Evolutionary conservation across 2,888 invertebrate genomes (phyloP), one percentile per base, ranked within the genome.

Genomic region (Baronia brevicornis): DNA sequence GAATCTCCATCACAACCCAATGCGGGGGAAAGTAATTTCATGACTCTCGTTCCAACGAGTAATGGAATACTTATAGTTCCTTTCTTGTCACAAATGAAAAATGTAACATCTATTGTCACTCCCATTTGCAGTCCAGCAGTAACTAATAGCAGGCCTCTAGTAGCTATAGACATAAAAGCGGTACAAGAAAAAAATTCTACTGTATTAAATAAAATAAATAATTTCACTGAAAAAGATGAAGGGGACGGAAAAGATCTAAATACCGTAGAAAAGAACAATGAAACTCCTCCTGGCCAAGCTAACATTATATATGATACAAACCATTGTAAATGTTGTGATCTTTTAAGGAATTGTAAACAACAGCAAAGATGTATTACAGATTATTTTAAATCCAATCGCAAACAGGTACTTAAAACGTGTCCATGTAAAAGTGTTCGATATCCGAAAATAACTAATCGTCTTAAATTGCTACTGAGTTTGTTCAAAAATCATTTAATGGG

Each of bases 311-410:
- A 17, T 4, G 13, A n/a, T 2, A 12, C 20, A 14, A 19, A 37
- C 10, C 82, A 80, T 31, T 84, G 84, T 17, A 41, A 48, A 1
- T 84, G 82, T 33, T 84, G 84, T 41, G 5, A 54, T 0, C 15
- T 66, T 4, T 19, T 80, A 1, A 63, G 58, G 31, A 68, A 47
- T 15, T 52, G 52, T 4, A 73, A 59, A 34, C 6, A 34, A 2
- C 53, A 48, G 36, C 79, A 77, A 19, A 59, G 57, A 0, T 15
- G 39, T 0, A 75, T 84, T 8, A 69, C 63, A 0, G 79, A 82
- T 19, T 84, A 54, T 43, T 75, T 80, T 29, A 57, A 46, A 19
- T 12, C 39, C 7, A 50, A 38, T 1, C 44, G 10, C n/a, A 42
- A 36, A 2, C 36, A 33, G 3, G 39, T 30, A 1, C 41, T 19